These are phyloP conservation scores for Oceanites oceanicus DNA, from an alignment of 2,113 vertebrate genomes.

Conservation along the genomic window DNA sequence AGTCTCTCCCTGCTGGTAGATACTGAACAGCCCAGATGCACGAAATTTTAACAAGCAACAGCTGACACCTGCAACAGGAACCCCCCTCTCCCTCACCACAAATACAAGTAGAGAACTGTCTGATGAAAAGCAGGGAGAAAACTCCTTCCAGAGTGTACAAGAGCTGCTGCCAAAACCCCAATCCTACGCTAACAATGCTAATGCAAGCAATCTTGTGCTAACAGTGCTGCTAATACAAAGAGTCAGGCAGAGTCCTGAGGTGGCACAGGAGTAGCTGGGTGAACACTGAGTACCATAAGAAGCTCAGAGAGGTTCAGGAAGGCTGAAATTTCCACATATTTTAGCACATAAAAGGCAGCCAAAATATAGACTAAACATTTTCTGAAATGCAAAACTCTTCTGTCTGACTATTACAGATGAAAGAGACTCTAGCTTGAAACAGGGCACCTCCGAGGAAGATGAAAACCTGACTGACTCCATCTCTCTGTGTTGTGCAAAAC, in stretches of 20 bases:
- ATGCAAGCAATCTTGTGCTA: neutral
- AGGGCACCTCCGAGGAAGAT: neutral
- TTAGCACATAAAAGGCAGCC: neutral
- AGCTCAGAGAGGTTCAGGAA: neutral
- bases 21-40: neutral
- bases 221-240: neutral
- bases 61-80: neutral
- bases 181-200: neutral
- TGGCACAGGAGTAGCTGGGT: neutral
- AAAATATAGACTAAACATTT: neutral
- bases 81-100: neutral
- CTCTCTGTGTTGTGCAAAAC: neutral
- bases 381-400: constrained; percentile 6
- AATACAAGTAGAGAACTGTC: neutral
- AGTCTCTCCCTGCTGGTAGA: neutral
- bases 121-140: neutral
- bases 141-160: neutral
- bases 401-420: neutral
- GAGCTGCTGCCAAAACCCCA: neutral
- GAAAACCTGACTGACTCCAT: neutral
- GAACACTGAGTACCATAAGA: rapidly evolving
- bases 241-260: neutral
- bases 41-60: neutral
- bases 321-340: neutral
- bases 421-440: neutral